Percentiles rank a stretch among this genome's conserved stretches.
Conservation (phyloP, 2,888 invertebrate genomes). For the Polymixis flavicincta region DNA sequence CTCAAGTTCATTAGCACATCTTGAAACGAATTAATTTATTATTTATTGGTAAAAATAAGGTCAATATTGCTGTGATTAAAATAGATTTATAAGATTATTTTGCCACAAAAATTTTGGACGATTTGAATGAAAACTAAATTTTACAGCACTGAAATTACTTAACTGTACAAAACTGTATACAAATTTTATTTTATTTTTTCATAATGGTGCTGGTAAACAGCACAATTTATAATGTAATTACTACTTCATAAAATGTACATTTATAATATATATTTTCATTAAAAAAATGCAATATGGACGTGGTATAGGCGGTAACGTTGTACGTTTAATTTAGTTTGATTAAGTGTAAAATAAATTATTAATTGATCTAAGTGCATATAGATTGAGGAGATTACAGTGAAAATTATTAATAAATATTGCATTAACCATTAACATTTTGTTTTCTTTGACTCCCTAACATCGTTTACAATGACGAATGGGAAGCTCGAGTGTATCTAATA, state of each 20-base stretch:
- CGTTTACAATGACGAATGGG: conserved; percentile 75
- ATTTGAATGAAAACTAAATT: conserved; percentile 43
- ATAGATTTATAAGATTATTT: conserved; percentile 81
- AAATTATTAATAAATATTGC: conserved; percentile 90
- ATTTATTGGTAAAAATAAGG: conserved; percentile 81
- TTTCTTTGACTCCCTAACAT: conserved; percentile 72
- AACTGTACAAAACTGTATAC: conserved; percentile 70
- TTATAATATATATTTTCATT: conserved; percentile 83
- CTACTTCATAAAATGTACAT: conserved; percentile 71
- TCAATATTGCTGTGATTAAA: conserved; percentile 86
- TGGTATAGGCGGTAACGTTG: conserved; percentile 80
- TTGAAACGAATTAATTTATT: conserved; percentile 84
- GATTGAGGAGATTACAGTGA: conserved; percentile 89
- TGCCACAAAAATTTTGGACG: conserved; percentile 65
- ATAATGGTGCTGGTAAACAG: conserved; percentile 74
- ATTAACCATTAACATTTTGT: conserved; percentile 83
- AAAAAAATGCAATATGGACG: conserved; percentile 86
- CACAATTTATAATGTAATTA: conserved; percentile 72
- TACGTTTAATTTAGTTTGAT: conserved; percentile 82
- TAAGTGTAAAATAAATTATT: conserved; percentile 90
- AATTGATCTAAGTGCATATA: conserved; percentile 87
- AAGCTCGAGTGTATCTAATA: conserved; percentile 80
- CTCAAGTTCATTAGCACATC: conserved; percentile 73
- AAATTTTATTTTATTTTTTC: conserved; percentile 45
- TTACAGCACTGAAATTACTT: conserved; percentile 55